phyloP scores from a whole-genome alignment of 2,888 invertebrate species.

The Noctua comes region DNA sequence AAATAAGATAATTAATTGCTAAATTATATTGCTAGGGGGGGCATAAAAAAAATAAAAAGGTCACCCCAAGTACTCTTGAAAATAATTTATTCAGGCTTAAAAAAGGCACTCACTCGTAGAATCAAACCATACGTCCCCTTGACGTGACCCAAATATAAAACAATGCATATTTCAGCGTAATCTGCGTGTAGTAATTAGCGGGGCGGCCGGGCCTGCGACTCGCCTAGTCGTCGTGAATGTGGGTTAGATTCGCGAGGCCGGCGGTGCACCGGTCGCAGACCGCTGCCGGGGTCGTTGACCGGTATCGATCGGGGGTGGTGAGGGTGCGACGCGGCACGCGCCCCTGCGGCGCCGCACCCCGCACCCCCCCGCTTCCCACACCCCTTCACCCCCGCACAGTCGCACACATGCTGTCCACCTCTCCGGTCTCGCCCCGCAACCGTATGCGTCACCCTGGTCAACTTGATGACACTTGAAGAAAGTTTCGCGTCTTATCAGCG shows the following conservation, averaged over 20 bases:
- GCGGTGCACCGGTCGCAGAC: constrained; percentile 86
- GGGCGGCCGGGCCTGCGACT: constrained; percentile 52
- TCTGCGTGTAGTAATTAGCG: constrained; percentile 85
- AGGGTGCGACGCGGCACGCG: constrained; percentile 80
- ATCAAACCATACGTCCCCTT: constrained; percentile 61
- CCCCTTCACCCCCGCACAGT: constrained; percentile 43
- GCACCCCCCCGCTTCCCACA: constrained; percentile 51
- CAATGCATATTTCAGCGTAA: constrained; percentile 81
- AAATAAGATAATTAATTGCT: not conserved
- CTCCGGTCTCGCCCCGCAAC: constrained; percentile 80
- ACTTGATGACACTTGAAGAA: constrained; percentile 68
- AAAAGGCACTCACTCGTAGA: constrained; percentile 54
- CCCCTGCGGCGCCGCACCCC: constrained; percentile 82
- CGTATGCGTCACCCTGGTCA: constrained; percentile 88
- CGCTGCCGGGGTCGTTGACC: constrained; percentile 87
- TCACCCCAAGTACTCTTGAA: not conserved
- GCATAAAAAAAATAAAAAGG: not conserved
- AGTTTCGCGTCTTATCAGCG: constrained; percentile 59
- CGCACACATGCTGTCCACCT: constrained; percentile 72
- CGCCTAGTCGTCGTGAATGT: constrained; percentile 73
- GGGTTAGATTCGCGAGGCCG: constrained; percentile 84
- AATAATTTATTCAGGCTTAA: constrained; percentile 39
- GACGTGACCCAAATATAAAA: constrained; percentile 78
- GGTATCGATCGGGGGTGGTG: constrained; percentile 86
- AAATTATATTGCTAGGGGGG: not conserved